Evolutionary conservation across 2,888 invertebrate genomes (phyloP).

Genomic region (Chironomus tentans): DNA sequence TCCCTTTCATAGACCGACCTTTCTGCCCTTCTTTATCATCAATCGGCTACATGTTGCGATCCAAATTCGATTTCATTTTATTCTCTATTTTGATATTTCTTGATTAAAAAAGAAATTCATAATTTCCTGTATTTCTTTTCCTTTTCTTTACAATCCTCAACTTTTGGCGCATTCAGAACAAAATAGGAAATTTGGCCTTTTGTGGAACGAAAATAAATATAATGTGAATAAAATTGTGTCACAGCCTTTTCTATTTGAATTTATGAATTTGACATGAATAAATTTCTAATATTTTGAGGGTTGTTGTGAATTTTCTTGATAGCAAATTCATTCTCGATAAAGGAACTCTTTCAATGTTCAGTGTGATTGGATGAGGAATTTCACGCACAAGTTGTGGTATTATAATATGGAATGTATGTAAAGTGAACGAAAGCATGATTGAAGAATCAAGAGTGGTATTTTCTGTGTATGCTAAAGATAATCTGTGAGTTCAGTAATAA

Average conservation of each 20-base stretch:
- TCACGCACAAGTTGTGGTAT: too few relatives aligned
- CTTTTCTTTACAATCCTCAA: neutral
- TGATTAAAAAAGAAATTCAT: neutral
- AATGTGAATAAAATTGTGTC: neutral
- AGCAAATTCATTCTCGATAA: too few relatives aligned
- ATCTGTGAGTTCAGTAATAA: too few relatives aligned
- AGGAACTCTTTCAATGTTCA: too few relatives aligned
- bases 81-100: neutral
- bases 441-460: too few relatives aligned
- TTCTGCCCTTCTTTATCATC: neutral
- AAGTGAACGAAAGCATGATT: too few relatives aligned
- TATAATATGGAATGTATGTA: too few relatives aligned
- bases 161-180: neutral
- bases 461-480: too few relatives aligned
- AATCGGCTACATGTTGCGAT: neutral
- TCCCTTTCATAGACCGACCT: neutral
- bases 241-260: neutral
- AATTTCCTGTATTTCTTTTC: neutral
- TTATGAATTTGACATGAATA: neutral
- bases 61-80: neutral
- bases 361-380: too few relatives aligned
- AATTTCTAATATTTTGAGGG: too few relatives aligned
- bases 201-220: neutral
- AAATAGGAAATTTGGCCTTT: neutral
- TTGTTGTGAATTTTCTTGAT: too few relatives aligned